Conservation (phyloP, 1,140 invertebrate species). For the Brachionus angularis region DNA sequence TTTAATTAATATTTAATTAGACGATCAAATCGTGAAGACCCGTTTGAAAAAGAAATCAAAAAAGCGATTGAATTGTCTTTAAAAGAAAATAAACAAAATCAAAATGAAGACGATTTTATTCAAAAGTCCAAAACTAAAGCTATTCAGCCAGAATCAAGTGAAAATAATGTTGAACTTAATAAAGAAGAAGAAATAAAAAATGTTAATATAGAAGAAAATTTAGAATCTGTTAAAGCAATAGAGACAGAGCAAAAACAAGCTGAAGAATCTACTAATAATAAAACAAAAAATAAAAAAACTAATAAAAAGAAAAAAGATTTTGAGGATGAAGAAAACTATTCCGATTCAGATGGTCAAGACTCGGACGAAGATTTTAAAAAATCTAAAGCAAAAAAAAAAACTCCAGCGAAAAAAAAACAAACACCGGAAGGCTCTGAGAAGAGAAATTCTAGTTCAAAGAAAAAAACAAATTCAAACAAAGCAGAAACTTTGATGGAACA, state of each 20-base stretch:
- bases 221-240: neutral
- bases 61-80: constrained; percentile 33
- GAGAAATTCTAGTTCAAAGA: constrained; percentile 3
- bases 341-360: neutral
- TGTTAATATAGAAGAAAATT: neutral
- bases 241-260: neutral
- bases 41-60: constrained; percentile 17
- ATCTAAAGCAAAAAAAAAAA: constrained; percentile 8
- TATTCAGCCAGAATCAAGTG: neutral
- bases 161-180: neutral
- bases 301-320: constrained; percentile 8
- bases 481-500: neutral
- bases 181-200: neutral
- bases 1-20: neutral
- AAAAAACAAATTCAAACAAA: neutral
- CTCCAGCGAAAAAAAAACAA: constrained; percentile 5
- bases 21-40: neutral
- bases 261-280: neutral
- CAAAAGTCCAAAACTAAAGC: too few species aligned
- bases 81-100: constrained; percentile 6
- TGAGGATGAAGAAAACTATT: neutral
- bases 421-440: too few species aligned
- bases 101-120: too few species aligned
- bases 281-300: neutral
- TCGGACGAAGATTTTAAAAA: constrained; percentile 21